Evolutionary conservation across 1,140 invertebrate species (phyloP), one percentile per base, ranked within the genome.

Genomic region (Nomia melanderi): DNA sequence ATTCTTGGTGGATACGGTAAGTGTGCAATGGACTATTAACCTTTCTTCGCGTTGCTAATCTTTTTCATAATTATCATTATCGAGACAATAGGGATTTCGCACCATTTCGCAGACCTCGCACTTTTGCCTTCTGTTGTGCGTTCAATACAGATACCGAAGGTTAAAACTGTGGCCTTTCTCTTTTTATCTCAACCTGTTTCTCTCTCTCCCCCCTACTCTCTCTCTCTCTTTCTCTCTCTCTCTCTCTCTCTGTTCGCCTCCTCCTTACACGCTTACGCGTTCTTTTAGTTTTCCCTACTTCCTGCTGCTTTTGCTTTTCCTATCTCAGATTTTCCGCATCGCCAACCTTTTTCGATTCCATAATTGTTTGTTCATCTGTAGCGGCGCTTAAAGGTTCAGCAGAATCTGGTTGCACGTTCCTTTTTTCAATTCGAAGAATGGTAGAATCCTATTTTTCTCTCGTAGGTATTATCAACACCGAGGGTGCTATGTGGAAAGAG

Each of bases 1-100:
- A 96, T 97, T n/a, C 93, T 98, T 33, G 96, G 96, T 86, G 97
- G 97, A 85, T 97, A 97, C 74, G 97, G 97, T 98, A 91, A 97
- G 83, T 76, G 44, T 67, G 20, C 4, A 17, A 44, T 44, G 14
- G 41, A 44, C n/a, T n/a, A n/a, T n/a, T n/a, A 44, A 44, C 20
- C 41, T 44, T 17, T 44, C 14, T 12, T 44, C 20, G 2, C n/a
- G n/a, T 50, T 29, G 17, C 39, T 41, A 65, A 11, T 11, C 31
- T 62, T 76, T 53, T 31, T 23, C 47, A 82, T 77, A 71, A 50
- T 59, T 25, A 12, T 11, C 41, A 17, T 73, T 78, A 81, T 81
- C 81, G 41, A 25, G 53, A n/a, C 20, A n/a, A 17, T 29, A 5
- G 31, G 5, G 31, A 14, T 77, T 53, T 70, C 33, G 36, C 69